Evolutionary conservation across 2,113 vertebrate species (phyloP), one percentile per base, ranked within the genome.

Genomic region (Acrocephalus kingi): DNA sequence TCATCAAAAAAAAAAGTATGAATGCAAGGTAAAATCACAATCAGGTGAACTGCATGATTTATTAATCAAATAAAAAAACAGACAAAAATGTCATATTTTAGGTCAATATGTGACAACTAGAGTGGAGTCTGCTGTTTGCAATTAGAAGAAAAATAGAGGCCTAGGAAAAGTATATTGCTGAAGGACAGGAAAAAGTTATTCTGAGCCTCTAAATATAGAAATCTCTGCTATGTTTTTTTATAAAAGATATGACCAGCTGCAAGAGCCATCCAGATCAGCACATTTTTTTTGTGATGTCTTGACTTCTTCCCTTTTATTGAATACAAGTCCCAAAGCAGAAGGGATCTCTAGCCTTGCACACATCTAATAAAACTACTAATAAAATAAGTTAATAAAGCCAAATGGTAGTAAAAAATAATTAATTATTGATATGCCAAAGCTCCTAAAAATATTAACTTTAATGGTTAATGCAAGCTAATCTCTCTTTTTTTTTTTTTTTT

Each of bases 251-350:
- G 64, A 51, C 51, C 92, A 94, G 35, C 72, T 89, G 79, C 51
- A 96, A 71, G 21, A 39, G 35, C 43, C 56, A 84, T 89, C 27
- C 51, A 63, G 46, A 86, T 93, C 72, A 95, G 72, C 83, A 88
- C 35, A 74, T 89, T 96, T 96, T 92, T 92, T 93, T 94, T 48
- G 55, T 74, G 63, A 54, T 91, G 33, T 51, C 85, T 90, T 92
- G 94, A 94, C 86, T 76, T 94, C 81, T 93, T 93, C 27, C 33
- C 33, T 77, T 90, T 30, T 39, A 67, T 43, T 90, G 46, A 92
- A 82, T 45, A n/a, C 3, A 43, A 88, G 27, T 93, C 86, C 59
- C 71, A 91, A n/a, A 93, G 77, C 69, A 92, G 77, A 92, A 91
- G 52, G 23, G 37, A 79, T 87, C 21, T 82, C n/a, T 88, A 72